phyloP scores from a whole-genome alignment of 2,113 vertebrate genomes.

The Condylura cristata region DNA sequence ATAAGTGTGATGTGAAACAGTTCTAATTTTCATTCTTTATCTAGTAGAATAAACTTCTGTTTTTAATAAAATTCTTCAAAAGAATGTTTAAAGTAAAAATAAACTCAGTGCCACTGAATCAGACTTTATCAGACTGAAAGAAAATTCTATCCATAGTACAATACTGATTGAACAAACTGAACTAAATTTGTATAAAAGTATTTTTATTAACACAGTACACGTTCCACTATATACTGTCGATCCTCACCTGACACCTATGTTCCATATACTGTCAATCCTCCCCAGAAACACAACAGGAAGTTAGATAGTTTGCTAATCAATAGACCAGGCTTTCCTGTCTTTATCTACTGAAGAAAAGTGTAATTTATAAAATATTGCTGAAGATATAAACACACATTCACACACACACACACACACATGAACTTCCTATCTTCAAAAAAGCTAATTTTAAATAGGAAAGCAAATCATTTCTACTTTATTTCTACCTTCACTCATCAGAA shows the following conservation, averaged over 20 bases:
- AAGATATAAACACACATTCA: conserved; percentile 69
- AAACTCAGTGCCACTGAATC: not conserved
- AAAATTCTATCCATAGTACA: not conserved
- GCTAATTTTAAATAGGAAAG: conserved; percentile 83
- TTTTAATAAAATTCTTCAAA: conserved; percentile 44
- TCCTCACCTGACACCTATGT: not conserved
- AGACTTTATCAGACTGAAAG: not conserved
- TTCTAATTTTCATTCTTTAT: conserved; percentile 2
- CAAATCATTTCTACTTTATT: conserved; percentile 83
- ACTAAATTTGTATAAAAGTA: not conserved
- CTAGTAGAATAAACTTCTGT: not conserved
- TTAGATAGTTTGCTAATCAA: conserved; percentile 71
- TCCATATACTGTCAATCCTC: not conserved
- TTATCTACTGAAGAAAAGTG: conserved; percentile 69
- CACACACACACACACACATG: not conserved
- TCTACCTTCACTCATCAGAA: conserved; percentile 80
- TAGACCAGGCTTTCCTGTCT: conserved; percentile 84
- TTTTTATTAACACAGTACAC: not conserved
- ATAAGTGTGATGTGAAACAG: not conserved
- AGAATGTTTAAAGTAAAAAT: not conserved
- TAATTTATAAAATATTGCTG: conserved; percentile 81
- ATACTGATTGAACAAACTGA: not conserved
- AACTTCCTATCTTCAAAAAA: conserved; percentile 83
- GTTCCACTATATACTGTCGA: conserved; percentile 14
- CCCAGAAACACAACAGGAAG: conserved; percentile 70